Base-by-base conservation (phyloP, 2,888 invertebrate genomes). In the Brachypterus glaber region DNA sequence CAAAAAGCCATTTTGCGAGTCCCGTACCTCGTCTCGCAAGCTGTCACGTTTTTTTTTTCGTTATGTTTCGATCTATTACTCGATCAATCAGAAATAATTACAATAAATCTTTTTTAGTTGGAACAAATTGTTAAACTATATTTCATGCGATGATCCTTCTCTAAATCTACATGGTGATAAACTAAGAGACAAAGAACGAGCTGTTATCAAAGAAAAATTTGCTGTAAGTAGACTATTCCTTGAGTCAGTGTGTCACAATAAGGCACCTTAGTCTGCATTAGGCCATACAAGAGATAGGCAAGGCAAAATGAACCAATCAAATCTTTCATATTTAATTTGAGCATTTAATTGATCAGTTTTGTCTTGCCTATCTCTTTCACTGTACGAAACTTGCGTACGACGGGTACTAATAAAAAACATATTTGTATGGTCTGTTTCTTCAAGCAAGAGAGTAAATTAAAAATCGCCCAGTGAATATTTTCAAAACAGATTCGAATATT, bases 141-240 rank as follows among this genome's bases (percentile, higher is more conserved):
- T 88, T 29, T 73, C 76, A 48, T 81, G 40, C 26, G 81, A 83
- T 52, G 85, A 85, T 48, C 75, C 79, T 39, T 71, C 77, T 0
- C 62, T 73, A 5, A 73, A 75, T 33, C 59, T 68, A 26, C 65
- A 70, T 44, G 64, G 67, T 25, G 77, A 82, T 8, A 83, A 85
- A 67, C 67, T 92, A 31, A 76, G 86, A 46, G 92, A 92, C 59
- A 88, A 82, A 64, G 91, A 92, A 59, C 70, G 86, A 29, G 84
- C 85, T 53, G 73, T 80, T 35, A 74, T 92, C 29, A 92, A 92
- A 66, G 92, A 92, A 59, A 82, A 85, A 55, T 91, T 91, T 67
- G 76, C 88, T 43, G 89, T 89, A 62, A 73, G 77, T 43, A 21
- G 8, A 13, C 7, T 9, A 27, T 21, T 21, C 9, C 9, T 9